These are phyloP conservation scores for Brachionus manjavacas DNA, from an alignment of 1,140 invertebrate species.

Conservation along the genomic window DNA sequence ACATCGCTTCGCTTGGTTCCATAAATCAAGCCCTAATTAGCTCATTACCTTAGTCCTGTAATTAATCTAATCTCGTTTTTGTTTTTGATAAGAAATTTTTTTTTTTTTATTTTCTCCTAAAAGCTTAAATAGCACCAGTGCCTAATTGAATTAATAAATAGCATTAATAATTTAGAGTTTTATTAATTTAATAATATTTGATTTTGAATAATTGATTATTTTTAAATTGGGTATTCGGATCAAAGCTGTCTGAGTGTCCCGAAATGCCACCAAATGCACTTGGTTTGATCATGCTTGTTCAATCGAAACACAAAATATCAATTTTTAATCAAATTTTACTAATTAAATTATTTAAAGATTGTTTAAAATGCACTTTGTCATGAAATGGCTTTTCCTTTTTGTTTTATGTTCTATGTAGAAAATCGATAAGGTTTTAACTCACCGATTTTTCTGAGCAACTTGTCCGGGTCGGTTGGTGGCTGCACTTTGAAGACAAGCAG, in stretches of 20 bases:
- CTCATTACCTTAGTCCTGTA: not conserved
- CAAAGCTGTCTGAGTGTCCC: not conserved
- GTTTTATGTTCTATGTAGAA: not conserved
- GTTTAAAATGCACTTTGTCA: not conserved
- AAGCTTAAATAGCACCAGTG: not conserved
- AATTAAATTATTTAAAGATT: not conserved
- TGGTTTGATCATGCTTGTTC: not conserved
- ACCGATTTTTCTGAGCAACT: not conserved
- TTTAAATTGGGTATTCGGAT: not conserved
- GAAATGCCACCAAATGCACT: not conserved
- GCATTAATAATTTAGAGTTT: not conserved
- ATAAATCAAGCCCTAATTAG: not conserved
- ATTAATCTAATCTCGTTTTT: not conserved
- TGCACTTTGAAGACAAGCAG: conserved; percentile 8
- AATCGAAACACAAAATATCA: not conserved
- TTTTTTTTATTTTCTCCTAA: not conserved
- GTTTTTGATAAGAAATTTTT: not conserved
- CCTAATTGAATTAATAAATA: not conserved
- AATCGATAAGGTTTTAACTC: not conserved
- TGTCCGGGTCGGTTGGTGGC: not conserved
- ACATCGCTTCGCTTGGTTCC: not conserved
- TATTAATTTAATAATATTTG: not conserved
- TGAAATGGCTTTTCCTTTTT: not conserved
- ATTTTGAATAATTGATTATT: not conserved
- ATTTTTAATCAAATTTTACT: not conserved